phyloP scores from a whole-genome alignment of 2,113 vertebrate species.

The Thalassarche chlororhynchos region DNA sequence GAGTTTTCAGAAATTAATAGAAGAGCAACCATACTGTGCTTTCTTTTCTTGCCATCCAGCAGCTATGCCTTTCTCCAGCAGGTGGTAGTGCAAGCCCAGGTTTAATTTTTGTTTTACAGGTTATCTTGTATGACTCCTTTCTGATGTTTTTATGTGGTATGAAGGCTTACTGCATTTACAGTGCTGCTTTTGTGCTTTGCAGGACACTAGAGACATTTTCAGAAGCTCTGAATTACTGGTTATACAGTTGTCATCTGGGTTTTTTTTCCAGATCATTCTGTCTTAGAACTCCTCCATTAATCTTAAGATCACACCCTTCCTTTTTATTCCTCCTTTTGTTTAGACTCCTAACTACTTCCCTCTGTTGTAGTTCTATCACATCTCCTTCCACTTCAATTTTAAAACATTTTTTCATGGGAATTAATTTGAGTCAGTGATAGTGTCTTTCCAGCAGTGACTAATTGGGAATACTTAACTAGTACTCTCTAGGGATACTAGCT shows the following conservation, averaged over 20 bases:
- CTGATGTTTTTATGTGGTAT: neutral
- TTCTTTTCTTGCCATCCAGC: neutral
- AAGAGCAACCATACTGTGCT: neutral
- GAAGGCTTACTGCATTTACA: neutral
- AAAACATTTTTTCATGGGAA: neutral
- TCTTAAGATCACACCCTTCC: neutral
- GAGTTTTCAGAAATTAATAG: neutral
- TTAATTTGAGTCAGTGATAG: neutral
- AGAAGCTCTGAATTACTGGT: neutral
- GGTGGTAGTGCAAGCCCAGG: neutral
- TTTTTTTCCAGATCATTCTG: neutral
- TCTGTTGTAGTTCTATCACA: neutral
- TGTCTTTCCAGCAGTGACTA: neutral
- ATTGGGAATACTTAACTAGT: neutral
- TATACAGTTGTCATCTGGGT: neutral
- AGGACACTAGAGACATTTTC: neutral
- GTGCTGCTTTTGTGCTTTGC: neutral
- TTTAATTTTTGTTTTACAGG: neutral
- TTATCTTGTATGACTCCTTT: neutral
- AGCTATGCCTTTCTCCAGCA: constrained; percentile 19
- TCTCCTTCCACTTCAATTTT: neutral
- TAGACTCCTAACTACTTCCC: neutral
- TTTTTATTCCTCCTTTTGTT: neutral
- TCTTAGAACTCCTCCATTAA: neutral
- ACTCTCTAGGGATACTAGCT: neutral